Base-by-base conservation (phyloP, 2,888 invertebrate species). In the Coleophora flavipennella region DNA sequence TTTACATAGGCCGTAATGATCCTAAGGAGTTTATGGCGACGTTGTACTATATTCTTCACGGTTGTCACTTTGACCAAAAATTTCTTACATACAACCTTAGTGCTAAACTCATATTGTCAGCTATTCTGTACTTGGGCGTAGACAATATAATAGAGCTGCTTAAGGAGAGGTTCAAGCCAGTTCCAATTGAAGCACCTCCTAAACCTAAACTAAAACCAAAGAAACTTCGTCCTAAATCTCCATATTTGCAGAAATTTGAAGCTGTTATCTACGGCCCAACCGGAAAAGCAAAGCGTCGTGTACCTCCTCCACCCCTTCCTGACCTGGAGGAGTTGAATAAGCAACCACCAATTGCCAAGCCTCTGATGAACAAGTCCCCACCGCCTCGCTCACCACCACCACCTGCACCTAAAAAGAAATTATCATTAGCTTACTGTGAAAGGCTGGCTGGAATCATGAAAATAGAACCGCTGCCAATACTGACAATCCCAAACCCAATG, bases 21-120 rank as follows among this genome's bases (percentile, higher is more conserved):
- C 64, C 79, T 1, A 81, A 79, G 48, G 60, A 64, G 47, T 70
- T 79, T 76, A 53, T 83, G 1, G 70, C 80, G 13, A 63, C 76
- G 35, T 49, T 83, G 10, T 83, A 73, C 49, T 46, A 51, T 2
- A 35, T 59, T 33, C 63, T 49, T 1, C 77, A 60, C 43, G 73
- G 73, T 0, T 70, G 73, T 42, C 42, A 62, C 1, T 65, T 79
- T 33, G 72, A 76, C 26, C 66, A 62, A 1, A 76, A 67, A 50
- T 61, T 65, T 12, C 12, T 43, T 10, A 55, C 57, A 1, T 81
- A 83, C 39, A 46, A 50, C 44, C 57, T 77, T 1, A 81, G 77
- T 42, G 77, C 70, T 3, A 69, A 57, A 43, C 60, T 81, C 3
- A 62, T 83, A 38, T 39, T 80, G n/a, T 76, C 81, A 3, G 62